Base-by-base conservation (phyloP, 2,797 vertebrate genomes). In the Darevskia nairensis region DNA sequence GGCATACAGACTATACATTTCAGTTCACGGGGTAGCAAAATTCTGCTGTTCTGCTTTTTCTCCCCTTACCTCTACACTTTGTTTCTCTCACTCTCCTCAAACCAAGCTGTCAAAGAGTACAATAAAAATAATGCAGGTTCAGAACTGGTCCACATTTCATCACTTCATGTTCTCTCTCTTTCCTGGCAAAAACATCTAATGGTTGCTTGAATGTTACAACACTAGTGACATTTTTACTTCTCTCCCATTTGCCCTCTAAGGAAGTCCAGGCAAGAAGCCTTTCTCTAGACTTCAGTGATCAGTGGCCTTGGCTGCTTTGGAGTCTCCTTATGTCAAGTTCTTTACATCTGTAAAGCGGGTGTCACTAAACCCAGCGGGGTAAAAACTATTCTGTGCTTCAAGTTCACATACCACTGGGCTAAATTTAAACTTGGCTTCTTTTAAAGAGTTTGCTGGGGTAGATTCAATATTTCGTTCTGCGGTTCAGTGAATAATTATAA, bases 301-400 rank as follows among this genome's bases (percentile, higher is more conserved):
- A 96, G 90, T 94, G 87, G 96, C 96, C 97, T 97, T 94, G n/a
- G 89, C 95, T 5, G 0, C 93, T 96, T 94, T 96, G 97, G 95
- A 94, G 96, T 96, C 92, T 92, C 44, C 85, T 97, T 96, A 97
- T 97, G 97, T 95, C 96, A 19, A 91, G 94, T 92, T 86, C 85
- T 95, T 93, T 86, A 80, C 80, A 91, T 95, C 93, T 91, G 92
- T 85, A 92, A 93, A 76, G 96, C 92, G 96, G 96, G 96, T 97
- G 95, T 96, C 93, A 95, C 74, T 75, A 75, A 89, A 68, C 91
- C 89, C 93, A 89, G 80, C 92, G 92, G 92, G 17, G 35, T 23
- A 75, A 44, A 39, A 41, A 41, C 35, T 41, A 9, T 75, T n/a
- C 68, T 69, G 11, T n/a, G 29, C 35, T 41, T 41, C 61, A 61